Conservation (phyloP, 2,113 vertebrate species). For the Erythrocercus mccallii region DNA sequence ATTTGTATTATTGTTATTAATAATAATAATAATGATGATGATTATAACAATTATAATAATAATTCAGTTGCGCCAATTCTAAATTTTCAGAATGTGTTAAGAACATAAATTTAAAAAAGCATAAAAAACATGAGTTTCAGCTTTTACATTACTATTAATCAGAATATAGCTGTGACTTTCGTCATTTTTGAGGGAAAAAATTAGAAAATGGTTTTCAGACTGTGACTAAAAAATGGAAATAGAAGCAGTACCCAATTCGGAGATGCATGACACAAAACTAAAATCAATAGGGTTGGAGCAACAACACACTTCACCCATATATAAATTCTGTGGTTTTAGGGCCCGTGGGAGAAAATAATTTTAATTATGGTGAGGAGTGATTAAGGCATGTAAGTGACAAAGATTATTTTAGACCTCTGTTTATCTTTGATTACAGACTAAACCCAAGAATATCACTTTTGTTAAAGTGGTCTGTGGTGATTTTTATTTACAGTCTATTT, state of each 20-base stretch:
- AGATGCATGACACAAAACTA: background rate
- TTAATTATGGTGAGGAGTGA: background rate
- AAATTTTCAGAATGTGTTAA: background rate
- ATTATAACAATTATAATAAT: background rate
- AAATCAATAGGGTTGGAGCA: background rate
- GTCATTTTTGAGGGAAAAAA: background rate
- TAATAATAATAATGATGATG: rapidly evolving
- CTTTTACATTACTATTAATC: background rate
- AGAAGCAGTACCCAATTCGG: background rate
- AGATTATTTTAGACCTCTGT: background rate
- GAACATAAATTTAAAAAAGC: background rate
- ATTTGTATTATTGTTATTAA: background rate
- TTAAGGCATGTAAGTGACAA: background rate
- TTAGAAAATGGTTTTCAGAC: background rate
- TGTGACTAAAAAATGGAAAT: background rate
- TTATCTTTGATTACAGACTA: background rate
- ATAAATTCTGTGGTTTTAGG: background rate
- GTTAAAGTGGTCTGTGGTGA: background rate
- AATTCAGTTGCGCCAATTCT: background rate
- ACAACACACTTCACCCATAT: background rate
- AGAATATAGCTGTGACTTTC: background rate
- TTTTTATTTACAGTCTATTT: background rate
- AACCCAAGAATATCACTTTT: background rate
- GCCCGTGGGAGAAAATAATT: background rate
- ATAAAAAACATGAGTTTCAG: background rate